Percentiles rank a stretch among this genome's conserved stretches.
These are phyloP conservation scores for Digitonthophagus gazella DNA, from an alignment of 2,888 invertebrate species.

Conservation along the genomic window DNA sequence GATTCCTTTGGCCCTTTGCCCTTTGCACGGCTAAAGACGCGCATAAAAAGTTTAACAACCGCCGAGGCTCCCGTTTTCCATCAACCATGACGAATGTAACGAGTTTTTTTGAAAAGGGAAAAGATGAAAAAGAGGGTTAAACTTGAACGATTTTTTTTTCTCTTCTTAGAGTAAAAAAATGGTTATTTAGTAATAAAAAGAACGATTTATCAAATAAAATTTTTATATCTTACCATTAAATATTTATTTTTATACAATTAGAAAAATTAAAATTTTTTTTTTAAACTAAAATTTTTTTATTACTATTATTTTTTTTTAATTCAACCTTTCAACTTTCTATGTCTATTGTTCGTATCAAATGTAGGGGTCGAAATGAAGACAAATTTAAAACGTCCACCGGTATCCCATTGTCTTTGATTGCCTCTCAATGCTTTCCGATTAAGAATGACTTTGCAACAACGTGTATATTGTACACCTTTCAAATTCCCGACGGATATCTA, in stretches of 20 bases:
- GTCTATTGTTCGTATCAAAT: conserved; percentile 48
- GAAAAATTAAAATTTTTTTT: too few relatives aligned
- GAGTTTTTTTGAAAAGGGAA: conserved; percentile 8
- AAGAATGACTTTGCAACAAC: conserved; percentile 21
- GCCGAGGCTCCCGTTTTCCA: neutral
- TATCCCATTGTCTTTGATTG: conserved; percentile 45
- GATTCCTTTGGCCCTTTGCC: conserved; percentile 5
- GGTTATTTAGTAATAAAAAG: neutral
- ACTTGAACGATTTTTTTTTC: conserved; percentile 21
- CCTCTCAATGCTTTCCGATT: conserved; percentile 40
- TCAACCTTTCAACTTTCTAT: conserved; percentile 9
- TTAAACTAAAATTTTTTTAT: too few relatives aligned
- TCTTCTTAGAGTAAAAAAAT: conserved; percentile 8
- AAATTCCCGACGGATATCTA: neutral
- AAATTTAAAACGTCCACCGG: conserved; percentile 46
- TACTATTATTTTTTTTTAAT: too few relatives aligned
- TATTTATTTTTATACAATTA: too few relatives aligned
- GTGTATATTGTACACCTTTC: neutral
- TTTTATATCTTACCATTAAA: neutral
- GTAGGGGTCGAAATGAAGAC: conserved; percentile 53
- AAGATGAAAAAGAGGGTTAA: conserved; percentile 8
- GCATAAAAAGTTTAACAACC: conserved; percentile 15
- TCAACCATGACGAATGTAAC: conserved; percentile 1
- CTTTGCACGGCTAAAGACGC: conserved; percentile 7
- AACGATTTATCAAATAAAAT: neutral